Conservation (phyloP, 2,888 invertebrate genomes). For the Ecliptopera silaceata region DNA sequence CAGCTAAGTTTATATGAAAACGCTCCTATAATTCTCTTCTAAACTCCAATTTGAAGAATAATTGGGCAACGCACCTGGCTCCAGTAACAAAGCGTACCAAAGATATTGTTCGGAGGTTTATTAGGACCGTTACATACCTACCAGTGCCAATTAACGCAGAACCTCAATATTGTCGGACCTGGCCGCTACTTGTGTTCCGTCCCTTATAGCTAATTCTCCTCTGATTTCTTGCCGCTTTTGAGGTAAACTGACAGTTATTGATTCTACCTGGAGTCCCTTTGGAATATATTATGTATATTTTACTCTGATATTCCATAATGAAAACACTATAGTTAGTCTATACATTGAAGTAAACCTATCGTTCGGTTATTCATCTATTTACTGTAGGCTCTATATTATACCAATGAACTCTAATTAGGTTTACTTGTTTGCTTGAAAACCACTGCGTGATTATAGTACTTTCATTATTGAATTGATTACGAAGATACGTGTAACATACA, state of each 20-base stretch:
- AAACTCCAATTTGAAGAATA: constrained; percentile 62
- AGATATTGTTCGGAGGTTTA: constrained; percentile 64
- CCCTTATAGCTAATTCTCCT: constrained; percentile 63
- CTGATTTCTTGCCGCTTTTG: constrained; percentile 50
- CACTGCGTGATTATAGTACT: neutral
- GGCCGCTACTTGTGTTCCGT: constrained; percentile 48
- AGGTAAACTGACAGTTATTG: constrained; percentile 65
- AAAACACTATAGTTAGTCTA: no score
- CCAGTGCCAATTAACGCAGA: constrained; percentile 65
- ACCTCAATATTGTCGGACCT: constrained; percentile 59
- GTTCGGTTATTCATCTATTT: no score
- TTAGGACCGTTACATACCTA: constrained; percentile 58
- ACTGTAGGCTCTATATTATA: no score
- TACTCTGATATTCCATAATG: constrained; percentile 8
- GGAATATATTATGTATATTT: constrained; percentile 15
- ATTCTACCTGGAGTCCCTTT: constrained; percentile 35
- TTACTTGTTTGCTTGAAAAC: neutral
- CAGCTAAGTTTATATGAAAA: neutral
- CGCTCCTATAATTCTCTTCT: constrained; percentile 43
- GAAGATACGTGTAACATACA: constrained; percentile 2
- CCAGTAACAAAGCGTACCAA: constrained; percentile 56
- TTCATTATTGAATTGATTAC: constrained; percentile 3
- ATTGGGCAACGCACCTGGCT: constrained; percentile 60
- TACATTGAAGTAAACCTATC: no score
- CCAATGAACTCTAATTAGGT: neutral